Evolutionary conservation across 2,888 invertebrate species (phyloP).

Genomic region (Onchidella celtica): DNA sequence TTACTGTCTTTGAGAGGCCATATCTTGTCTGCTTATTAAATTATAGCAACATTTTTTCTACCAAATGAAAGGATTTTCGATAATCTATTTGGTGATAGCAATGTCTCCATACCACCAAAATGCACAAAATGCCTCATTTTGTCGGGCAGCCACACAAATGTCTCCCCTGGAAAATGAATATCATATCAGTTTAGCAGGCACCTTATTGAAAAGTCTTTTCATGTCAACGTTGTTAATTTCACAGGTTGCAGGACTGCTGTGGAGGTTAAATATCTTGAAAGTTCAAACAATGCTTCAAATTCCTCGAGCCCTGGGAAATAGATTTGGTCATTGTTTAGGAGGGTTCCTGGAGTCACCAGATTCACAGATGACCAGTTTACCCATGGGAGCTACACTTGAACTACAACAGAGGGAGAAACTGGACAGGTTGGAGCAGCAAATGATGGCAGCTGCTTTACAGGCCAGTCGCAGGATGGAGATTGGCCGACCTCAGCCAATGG

Average conservation of each 20-base stretch:
- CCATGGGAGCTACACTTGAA: conserved; percentile 82
- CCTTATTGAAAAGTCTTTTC: too few species aligned
- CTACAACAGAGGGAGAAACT: conserved; percentile 82
- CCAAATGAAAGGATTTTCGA: too few species aligned
- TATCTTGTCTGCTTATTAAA: too few species aligned
- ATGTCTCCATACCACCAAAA: too few species aligned
- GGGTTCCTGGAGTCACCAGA: conserved; percentile 79
- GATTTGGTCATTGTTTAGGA: conserved; percentile 78
- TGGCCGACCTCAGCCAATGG: conserved; percentile 61
- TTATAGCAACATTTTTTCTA: too few species aligned
- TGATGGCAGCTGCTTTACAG: conserved; percentile 61
- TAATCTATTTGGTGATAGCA: too few species aligned
- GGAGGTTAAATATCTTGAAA: conserved; percentile 80
- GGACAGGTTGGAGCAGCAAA: conserved; percentile 82
- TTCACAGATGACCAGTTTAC: conserved; percentile 75
- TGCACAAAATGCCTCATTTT: too few species aligned
- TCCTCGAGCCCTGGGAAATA: conserved; percentile 78
- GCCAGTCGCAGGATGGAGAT: conserved; percentile 44
- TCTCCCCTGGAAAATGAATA: too few species aligned
- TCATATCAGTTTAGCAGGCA: too few species aligned
- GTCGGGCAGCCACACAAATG: too few species aligned
- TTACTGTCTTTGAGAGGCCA: too few species aligned
- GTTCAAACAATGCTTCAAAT: conserved; percentile 79
- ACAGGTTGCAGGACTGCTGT: conserved; percentile 80
- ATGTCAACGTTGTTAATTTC: too few species aligned